Conservation (phyloP, 2,113 vertebrate genomes). For the Danio rerio region GRCz12tu NC_133177.1:60814501-60815000, state of each 20-base stretch:
- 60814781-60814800: no score
- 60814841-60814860: no score
- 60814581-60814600: neutral
- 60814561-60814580: slow-evolving; percentile 1
- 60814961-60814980: no score
- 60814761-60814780: no score
- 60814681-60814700: slow-evolving; percentile 10
- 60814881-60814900: neutral
- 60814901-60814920: neutral
- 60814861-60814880: no score
- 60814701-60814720: slow-evolving; percentile 19
- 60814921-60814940: neutral
- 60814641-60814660: slow-evolving; percentile 9
- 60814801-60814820: no score
- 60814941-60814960: neutral
- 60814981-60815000: neutral
- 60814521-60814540: neutral
- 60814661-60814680: slow-evolving; percentile 16
- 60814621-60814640: neutral
- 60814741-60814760: neutral
- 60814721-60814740: slow-evolving; percentile 20
- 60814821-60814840: no score
- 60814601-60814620: neutral
- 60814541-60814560: neutral
- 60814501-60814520: slow-evolving; percentile 16